Conservation (phyloP, 1,140 invertebrate genomes). For the Penaeus chinensis region DNA sequence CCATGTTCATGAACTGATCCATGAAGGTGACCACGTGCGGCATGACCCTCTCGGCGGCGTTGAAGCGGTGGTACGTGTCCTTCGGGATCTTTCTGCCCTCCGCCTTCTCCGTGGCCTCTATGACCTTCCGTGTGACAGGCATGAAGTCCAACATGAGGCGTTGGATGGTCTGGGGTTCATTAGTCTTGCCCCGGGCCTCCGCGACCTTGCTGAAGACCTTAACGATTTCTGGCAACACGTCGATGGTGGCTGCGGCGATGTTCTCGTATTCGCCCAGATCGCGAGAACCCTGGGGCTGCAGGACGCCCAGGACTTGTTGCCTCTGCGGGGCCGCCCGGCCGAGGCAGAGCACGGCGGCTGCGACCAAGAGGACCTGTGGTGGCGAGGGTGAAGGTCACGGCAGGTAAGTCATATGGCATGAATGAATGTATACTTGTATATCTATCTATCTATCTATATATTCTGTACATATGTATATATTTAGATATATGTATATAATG, state of each 20-base stretch:
- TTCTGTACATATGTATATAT: no score
- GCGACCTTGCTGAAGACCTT: neutral
- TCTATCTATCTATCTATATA: no score
- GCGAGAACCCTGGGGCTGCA: neutral
- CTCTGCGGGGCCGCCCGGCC: no score
- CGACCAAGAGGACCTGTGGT: no score
- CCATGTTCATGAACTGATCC: neutral
- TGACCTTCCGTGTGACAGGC: neutral
- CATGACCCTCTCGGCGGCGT: slow-evolving; percentile 15
- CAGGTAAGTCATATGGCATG: no score
- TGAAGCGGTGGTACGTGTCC: neutral
- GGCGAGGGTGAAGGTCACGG: no score
- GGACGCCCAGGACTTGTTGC: no score
- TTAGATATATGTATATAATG: no score
- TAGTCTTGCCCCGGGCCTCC: neutral
- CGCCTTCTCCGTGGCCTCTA: neutral
- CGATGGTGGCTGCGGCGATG: neutral
- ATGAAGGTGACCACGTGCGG: neutral
- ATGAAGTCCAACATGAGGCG: neutral
- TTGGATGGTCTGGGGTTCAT: neutral
- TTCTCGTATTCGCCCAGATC: neutral
- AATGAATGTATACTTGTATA: no score
- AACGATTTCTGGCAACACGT: neutral
- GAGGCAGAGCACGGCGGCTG: no score
- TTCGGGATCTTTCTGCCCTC: neutral